A percentile compares a stretch with the other conserved stretches of the same genome.
These are phyloP conservation scores for Eleginops maclovinus DNA, from an alignment of 2,113 vertebrate genomes.

Conservation along the genomic window DNA sequence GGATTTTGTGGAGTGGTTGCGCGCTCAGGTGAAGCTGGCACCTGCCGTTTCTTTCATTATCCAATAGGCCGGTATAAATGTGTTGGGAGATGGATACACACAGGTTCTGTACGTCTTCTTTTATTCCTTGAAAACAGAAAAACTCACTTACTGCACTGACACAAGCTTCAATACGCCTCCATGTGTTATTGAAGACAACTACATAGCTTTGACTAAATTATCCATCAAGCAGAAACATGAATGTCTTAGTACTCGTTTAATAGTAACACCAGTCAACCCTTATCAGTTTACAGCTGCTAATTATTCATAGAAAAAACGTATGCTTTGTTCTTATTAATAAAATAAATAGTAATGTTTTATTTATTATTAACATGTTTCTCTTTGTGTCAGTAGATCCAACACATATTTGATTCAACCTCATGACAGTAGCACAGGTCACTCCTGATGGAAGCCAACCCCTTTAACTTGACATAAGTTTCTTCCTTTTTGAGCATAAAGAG, in stretches of 20 bases:
- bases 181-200: background rate
- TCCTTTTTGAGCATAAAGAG: slow-evolving; percentile 29
- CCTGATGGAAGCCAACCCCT: slow-evolving; percentile 7
- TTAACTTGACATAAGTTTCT: slow-evolving; percentile 28
- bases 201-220: background rate
- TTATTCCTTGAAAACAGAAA: slow-evolving; percentile 4
- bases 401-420: background rate
- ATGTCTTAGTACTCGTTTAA: background rate
- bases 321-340: background rate
- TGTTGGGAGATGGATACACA: background rate
- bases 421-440: slow-evolving; percentile 2
- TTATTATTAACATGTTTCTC: background rate
- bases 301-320: background rate
- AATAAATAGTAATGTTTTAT: background rate
- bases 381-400: background rate
- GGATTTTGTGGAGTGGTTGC: slow-evolving; percentile 39
- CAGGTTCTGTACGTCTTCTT: background rate
- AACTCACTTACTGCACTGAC: background rate
- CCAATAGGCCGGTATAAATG: background rate
- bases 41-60: slow-evolving; percentile 22
- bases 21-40: slow-evolving; percentile 23
- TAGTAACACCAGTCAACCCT: background rate
- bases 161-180: background rate
- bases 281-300: background rate
- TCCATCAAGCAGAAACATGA: background rate